Percentiles rank a stretch among this genome's conserved stretches.
These are phyloP conservation scores for Psix sp. DNA, from an alignment of 1,140 invertebrate genomes.

Conservation along the genomic window DNA sequence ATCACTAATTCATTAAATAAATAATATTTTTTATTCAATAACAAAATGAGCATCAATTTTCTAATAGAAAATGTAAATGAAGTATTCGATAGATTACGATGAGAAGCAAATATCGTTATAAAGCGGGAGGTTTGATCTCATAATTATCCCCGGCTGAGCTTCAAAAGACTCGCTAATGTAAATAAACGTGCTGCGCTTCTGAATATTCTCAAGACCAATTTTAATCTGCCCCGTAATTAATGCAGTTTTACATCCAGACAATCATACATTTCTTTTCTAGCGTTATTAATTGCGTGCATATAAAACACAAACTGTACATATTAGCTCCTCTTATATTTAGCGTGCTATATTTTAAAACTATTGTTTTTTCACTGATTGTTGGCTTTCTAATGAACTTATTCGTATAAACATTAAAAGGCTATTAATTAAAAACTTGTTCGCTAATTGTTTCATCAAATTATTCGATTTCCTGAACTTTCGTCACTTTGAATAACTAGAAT, in stretches of 20 bases:
- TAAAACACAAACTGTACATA: slow-evolving; percentile 37
- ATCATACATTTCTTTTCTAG: slow-evolving; percentile 32
- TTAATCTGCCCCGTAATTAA: slow-evolving; percentile 36
- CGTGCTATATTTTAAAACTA: slow-evolving; percentile 12
- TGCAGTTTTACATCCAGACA: slow-evolving; percentile 38
- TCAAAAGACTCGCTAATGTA: slow-evolving; percentile 43
- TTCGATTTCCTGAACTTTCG: too few relatives aligned
- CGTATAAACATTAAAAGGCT: too few relatives aligned
- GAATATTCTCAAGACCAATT: slow-evolving; percentile 46
- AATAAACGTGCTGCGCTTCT: slow-evolving; percentile 26
- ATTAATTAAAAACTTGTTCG: too few relatives aligned
- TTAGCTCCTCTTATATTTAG: not conserved
- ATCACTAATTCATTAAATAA: too few relatives aligned
- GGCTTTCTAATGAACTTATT: too few relatives aligned
- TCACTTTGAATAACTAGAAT: too few relatives aligned
- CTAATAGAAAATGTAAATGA: too few relatives aligned
- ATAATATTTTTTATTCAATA: too few relatives aligned
- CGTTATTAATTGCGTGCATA: slow-evolving; percentile 40
- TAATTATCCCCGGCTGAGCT: slow-evolving; percentile 26
- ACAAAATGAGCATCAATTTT: too few relatives aligned
- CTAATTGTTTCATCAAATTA: too few relatives aligned
- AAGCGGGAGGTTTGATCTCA: slow-evolving; percentile 25
- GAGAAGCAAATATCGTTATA: not conserved
- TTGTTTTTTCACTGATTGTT: too few relatives aligned
- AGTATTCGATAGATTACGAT: slow-evolving; percentile 27